These are phyloP conservation scores for Garrulus glandarius DNA, from an alignment of 2,797 vertebrate genomes.

Conservation along the genomic window DNA sequence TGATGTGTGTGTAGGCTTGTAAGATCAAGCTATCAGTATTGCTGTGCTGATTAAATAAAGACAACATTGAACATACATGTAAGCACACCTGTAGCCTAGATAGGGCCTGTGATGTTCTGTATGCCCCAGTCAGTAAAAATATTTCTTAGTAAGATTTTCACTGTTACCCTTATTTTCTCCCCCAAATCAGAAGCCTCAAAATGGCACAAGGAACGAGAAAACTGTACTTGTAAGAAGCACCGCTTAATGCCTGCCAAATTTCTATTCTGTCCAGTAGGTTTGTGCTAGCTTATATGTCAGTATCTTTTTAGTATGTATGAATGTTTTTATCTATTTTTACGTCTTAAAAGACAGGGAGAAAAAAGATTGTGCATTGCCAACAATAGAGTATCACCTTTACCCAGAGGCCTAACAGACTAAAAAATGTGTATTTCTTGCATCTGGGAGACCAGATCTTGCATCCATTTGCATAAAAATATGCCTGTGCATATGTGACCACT, in stretches of 20 bases:
- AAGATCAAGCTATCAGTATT: background rate
- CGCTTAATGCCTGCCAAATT: background rate
- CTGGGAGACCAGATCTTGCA: background rate
- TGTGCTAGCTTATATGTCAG: background rate
- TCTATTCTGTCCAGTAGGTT: background rate
- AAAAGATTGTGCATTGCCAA: background rate
- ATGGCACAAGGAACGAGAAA: background rate
- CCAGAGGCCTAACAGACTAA: background rate
- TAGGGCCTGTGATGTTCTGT: background rate
- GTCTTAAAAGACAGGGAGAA: background rate
- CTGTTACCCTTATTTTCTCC: background rate
- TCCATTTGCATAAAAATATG: background rate
- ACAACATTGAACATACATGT: accelerated
- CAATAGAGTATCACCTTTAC: background rate
- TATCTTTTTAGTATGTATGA: background rate
- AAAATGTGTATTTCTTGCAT: background rate
- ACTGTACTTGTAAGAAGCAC: background rate
- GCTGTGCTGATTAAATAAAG: background rate
- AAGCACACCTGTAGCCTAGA: background rate
- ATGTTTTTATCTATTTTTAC: background rate
- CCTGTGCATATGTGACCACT: background rate
- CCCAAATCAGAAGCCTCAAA: background rate
- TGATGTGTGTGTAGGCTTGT: background rate
- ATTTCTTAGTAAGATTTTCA: background rate
- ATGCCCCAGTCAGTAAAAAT: background rate